A percentile compares a stretch with the other conserved stretches of the same genome.
These are phyloP conservation scores for Drosophila stalkeri DNA, from an alignment of 2,888 invertebrate species.

Conservation along the genomic window DNA sequence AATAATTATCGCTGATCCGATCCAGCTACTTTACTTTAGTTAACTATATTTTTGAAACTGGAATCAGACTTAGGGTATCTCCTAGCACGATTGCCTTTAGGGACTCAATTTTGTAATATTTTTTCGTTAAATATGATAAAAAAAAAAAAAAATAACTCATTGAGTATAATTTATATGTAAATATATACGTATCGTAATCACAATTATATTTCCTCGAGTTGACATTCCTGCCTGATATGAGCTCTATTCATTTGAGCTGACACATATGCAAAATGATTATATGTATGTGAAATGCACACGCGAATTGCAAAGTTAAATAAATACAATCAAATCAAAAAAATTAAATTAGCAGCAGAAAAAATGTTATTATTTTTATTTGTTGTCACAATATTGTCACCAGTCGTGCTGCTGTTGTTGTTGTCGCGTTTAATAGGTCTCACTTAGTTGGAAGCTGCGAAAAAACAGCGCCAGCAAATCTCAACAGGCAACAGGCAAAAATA, in stretches of 20 bases:
- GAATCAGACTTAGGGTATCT: too few relatives aligned
- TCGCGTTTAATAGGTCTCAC: constrained; percentile 46
- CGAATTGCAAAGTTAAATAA: constrained; percentile 63
- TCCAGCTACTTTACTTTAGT: too few relatives aligned
- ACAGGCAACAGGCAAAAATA: neutral
- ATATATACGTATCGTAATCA: neutral
- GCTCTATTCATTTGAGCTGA: constrained; percentile 25
- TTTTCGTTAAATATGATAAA: too few relatives aligned
- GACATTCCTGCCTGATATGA: neutral
- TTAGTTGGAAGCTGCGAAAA: constrained; percentile 54
- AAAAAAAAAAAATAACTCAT: too few relatives aligned
- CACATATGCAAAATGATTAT: constrained; percentile 52
- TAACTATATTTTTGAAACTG: too few relatives aligned
- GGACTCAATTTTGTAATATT: too few relatives aligned
- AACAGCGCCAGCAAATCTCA: constrained; percentile 12
- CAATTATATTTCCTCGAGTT: constrained; percentile 1
- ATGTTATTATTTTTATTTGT: constrained; percentile 13
- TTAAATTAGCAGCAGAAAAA: constrained; percentile 57
- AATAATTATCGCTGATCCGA: too few relatives aligned
- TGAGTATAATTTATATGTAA: neutral
- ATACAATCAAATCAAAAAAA: constrained; percentile 50
- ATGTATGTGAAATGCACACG: constrained; percentile 51
- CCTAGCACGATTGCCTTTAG: too few relatives aligned
- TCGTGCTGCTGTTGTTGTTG: constrained; percentile 24
- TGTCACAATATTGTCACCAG: constrained; percentile 56